These are phyloP conservation scores for Psittacula derbiana DNA, from an alignment of 2,797 vertebrate genomes.

Conservation along the genomic window DNA sequence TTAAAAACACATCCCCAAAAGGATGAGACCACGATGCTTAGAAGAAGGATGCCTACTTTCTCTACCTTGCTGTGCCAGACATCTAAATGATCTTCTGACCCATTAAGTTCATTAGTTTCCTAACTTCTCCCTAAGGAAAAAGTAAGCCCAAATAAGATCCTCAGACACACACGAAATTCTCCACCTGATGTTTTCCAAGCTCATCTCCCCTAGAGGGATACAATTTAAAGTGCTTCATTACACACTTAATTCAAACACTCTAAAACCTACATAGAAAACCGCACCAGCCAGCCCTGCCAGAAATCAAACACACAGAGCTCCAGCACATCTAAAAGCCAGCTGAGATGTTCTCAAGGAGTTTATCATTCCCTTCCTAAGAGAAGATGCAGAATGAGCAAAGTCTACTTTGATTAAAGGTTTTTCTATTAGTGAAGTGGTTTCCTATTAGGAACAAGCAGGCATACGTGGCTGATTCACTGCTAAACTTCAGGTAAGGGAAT, in stretches of 20 bases:
- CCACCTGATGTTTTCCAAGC: neutral
- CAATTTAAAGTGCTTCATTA: constrained; percentile 7
- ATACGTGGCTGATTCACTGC: neutral
- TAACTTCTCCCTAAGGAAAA: constrained; percentile 18
- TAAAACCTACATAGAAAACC: neutral
- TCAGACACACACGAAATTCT: neutral
- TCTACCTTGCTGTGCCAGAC: neutral
- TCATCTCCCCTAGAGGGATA: neutral
- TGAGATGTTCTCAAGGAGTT: neutral
- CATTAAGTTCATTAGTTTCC: constrained; percentile 13
- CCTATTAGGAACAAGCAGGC: neutral
- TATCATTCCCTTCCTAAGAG: neutral
- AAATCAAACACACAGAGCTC: neutral
- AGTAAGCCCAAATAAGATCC: neutral
- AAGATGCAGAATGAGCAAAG: neutral
- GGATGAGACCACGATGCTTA: neutral
- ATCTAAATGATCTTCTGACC: neutral
- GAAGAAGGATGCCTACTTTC: neutral
- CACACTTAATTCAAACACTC: neutral
- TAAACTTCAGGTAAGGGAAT: neutral
- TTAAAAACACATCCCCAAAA: neutral
- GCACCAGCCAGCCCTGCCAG: neutral
- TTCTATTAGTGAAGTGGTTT: neutral
- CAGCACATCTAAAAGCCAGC: neutral
- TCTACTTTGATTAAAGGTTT: constrained; percentile 9